Evolutionary conservation across 2,113 vertebrate species (phyloP).

Genomic region (Boulengeromyrus knoepffleri): DNA sequence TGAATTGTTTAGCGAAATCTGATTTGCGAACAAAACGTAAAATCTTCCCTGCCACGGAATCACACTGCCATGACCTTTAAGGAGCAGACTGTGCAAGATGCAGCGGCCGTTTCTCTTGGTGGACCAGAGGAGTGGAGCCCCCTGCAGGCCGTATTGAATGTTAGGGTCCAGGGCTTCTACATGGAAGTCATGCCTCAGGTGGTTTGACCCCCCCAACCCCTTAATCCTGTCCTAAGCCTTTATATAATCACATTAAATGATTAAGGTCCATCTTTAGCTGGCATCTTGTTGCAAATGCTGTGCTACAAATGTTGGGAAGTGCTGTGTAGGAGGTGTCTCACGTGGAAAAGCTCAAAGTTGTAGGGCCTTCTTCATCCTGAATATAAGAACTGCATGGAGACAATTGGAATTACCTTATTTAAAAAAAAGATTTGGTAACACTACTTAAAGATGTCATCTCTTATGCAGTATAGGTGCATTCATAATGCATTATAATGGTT

Average conservation of each 20-base stretch:
- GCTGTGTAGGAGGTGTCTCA: not conserved
- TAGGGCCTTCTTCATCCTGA: not conserved
- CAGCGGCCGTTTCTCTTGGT: not conserved
- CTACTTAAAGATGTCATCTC: not conserved
- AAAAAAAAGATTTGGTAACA: not conserved
- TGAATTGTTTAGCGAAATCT: not conserved
- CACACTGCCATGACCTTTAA: not conserved
- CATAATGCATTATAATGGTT: not conserved
- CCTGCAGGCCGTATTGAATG: not conserved
- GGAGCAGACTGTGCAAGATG: not conserved
- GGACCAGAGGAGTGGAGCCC: not conserved
- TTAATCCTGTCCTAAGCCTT: not conserved
- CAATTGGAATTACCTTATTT: not conserved
- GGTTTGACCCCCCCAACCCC: not conserved
- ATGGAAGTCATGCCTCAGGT: not conserved
- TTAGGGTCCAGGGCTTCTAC: not conserved
- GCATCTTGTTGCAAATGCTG: not conserved
- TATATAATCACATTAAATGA: constrained; percentile 36
- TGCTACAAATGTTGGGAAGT: not conserved
- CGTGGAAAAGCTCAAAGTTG: not conserved
- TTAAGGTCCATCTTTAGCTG: constrained; percentile 27
- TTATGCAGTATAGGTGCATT: too few species aligned
- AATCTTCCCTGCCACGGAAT: not conserved
- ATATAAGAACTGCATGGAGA: not conserved
- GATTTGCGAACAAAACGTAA: not conserved